A percentile compares a stretch with the other conserved stretches of the same genome.
phyloP scores from a whole-genome alignment of 2,113 vertebrate species.

The Addax nasomaculatus region DNA sequence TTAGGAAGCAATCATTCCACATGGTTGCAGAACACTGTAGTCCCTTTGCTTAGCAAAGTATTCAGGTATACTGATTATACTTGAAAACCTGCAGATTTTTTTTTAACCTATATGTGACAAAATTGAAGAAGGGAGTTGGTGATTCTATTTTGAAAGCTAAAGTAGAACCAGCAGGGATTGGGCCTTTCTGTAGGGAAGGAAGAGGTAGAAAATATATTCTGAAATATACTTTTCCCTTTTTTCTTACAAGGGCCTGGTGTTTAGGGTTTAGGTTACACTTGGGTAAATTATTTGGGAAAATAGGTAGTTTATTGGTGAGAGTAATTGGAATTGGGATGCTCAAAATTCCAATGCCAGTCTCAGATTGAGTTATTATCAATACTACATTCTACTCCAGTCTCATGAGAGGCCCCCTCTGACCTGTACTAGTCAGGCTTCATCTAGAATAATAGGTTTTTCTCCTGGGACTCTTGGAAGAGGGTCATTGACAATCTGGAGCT shows the following conservation, averaged over 20 bases:
- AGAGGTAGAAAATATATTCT: not conserved
- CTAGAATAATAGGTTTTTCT: not conserved
- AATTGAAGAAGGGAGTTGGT: not conserved
- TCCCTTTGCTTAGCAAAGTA: not conserved
- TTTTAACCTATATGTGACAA: not conserved
- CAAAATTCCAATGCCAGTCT: not conserved
- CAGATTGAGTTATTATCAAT: not conserved
- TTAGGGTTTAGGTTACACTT: not conserved
- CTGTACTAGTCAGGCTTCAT: not conserved
- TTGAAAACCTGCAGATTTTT: slow-evolving; percentile 7
- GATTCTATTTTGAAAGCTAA: not conserved
- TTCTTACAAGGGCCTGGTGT: not conserved
- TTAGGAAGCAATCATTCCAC: not conserved
- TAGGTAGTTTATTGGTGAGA: not conserved
- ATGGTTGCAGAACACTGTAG: not conserved
- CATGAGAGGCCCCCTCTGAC: not conserved
- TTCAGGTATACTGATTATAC: not conserved
- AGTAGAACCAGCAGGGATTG: not conserved
- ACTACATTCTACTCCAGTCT: not conserved
- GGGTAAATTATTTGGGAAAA: not conserved
- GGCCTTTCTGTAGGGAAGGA: not conserved
- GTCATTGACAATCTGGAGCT: not conserved
- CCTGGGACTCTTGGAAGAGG: not conserved
- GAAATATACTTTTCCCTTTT: not conserved
- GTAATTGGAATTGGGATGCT: not conserved